phyloP scores from a whole-genome alignment of 1,140 invertebrate species.

The Andricus grossulariae region DNA sequence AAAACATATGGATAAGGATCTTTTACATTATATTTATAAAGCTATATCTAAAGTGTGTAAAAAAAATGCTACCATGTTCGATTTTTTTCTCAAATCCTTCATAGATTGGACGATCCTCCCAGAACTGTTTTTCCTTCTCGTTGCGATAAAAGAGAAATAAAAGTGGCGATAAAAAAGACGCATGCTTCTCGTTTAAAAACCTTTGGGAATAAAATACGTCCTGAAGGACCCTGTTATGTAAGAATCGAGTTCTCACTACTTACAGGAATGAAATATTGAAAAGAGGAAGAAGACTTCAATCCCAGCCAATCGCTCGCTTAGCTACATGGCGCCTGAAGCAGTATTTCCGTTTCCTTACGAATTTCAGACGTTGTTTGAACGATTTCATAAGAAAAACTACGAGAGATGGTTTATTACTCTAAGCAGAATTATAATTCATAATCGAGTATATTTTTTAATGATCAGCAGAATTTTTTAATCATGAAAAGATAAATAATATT shows the following conservation, averaged over 20 bases:
- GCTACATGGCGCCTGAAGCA: neutral
- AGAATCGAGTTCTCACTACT: neutral
- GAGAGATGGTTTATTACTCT: neutral
- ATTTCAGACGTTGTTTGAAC: neutral
- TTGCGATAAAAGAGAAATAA: neutral
- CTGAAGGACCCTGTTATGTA: neutral
- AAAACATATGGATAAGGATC: too few relatives aligned
- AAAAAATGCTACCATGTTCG: too few relatives aligned
- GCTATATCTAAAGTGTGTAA: too few relatives aligned
- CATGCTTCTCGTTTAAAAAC: neutral
- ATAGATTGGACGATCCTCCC: too few relatives aligned
- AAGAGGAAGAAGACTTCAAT: slow-evolving; percentile 13
- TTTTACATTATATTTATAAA: too few relatives aligned
- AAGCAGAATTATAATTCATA: neutral
- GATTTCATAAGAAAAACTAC: neutral
- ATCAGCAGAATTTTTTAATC: neutral
- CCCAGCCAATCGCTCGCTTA: neutral
- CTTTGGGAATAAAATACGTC: neutral
- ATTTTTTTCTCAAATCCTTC: too few relatives aligned
- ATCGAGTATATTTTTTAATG: neutral
- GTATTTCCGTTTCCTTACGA: neutral
- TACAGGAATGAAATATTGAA: slow-evolving; percentile 12
- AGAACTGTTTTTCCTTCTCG: too few relatives aligned
- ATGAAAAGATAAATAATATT: too few relatives aligned
- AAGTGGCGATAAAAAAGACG: neutral